A percentile compares a stretch with the other conserved stretches of the same genome.
phyloP scores from a whole-genome alignment of 2,113 vertebrate genomes.

The Salminus brasiliensis region DNA sequence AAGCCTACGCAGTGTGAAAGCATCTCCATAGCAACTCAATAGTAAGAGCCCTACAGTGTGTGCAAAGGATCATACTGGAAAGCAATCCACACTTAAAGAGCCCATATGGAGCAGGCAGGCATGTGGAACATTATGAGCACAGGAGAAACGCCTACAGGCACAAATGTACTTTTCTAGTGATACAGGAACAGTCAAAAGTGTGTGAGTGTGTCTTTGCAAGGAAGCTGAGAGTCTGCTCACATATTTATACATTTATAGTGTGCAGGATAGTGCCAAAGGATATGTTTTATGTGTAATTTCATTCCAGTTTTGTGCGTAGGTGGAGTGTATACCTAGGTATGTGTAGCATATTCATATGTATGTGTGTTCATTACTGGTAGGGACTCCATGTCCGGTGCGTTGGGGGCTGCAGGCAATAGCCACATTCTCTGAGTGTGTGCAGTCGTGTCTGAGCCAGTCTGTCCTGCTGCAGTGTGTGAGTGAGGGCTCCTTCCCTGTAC shows the following conservation, averaged over 20 bases:
- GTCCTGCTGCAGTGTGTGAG: slow-evolving; percentile 80
- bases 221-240: background rate
- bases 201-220: background rate
- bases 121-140: background rate
- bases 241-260: background rate
- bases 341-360: background rate
- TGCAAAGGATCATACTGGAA: background rate
- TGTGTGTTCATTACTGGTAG: slow-evolving; percentile 73
- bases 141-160: background rate
- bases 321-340: too few relatives aligned
- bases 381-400: slow-evolving; percentile 66
- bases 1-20: background rate
- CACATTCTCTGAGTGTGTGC: slow-evolving; percentile 87
- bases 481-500: slow-evolving; percentile 85
- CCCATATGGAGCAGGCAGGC: background rate
- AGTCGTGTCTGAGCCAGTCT: slow-evolving; percentile 89
- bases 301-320: too few relatives aligned
- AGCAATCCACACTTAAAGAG: background rate
- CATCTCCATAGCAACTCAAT: background rate
- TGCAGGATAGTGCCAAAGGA: too few relatives aligned
- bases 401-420: slow-evolving; percentile 80
- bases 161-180: background rate
- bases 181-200: background rate
- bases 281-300: too few relatives aligned
- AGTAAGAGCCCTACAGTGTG: background rate